Evolutionary conservation across 2,113 vertebrate species (phyloP).

Genomic region (Recurvirostra avosetta): DNA sequence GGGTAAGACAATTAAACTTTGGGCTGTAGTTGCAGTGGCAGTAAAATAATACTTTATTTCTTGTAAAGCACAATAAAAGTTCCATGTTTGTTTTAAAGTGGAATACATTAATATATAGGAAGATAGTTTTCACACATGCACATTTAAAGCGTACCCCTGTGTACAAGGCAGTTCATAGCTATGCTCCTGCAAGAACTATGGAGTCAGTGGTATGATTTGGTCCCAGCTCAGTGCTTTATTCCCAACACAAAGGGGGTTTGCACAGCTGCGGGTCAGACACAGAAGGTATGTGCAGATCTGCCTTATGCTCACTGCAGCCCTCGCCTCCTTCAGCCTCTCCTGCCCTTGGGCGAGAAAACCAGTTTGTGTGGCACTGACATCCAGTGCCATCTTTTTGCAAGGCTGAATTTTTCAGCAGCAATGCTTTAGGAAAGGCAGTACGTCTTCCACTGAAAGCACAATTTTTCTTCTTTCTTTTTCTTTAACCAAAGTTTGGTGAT

Average conservation of each 20-base stretch:
- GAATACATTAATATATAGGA: neutral
- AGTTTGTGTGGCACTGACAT: neutral
- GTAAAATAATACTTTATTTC: neutral
- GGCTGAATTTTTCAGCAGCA: neutral
- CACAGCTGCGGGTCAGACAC: neutral
- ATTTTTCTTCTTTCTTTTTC: neutral
- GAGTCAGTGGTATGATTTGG: neutral
- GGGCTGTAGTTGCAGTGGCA: neutral
- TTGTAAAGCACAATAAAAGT: neutral
- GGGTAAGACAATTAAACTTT: neutral
- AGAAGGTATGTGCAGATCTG: neutral
- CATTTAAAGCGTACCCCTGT: neutral
- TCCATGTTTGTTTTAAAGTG: neutral
- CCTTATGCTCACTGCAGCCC: neutral
- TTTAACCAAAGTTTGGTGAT: neutral
- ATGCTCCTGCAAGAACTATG: neutral
- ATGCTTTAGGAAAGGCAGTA: neutral
- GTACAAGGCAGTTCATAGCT: neutral
- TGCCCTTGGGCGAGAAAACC: fast-evolving
- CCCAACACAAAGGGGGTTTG: neutral
- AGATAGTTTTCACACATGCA: neutral
- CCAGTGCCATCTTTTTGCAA: neutral
- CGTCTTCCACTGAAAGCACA: neutral
- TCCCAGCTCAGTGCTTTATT: neutral
- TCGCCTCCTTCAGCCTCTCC: fast-evolving